A percentile compares a stretch with the other conserved stretches of the same genome.
Conservation (phyloP, 2,113 vertebrate genomes). For the Trachemys scripta region DNA sequence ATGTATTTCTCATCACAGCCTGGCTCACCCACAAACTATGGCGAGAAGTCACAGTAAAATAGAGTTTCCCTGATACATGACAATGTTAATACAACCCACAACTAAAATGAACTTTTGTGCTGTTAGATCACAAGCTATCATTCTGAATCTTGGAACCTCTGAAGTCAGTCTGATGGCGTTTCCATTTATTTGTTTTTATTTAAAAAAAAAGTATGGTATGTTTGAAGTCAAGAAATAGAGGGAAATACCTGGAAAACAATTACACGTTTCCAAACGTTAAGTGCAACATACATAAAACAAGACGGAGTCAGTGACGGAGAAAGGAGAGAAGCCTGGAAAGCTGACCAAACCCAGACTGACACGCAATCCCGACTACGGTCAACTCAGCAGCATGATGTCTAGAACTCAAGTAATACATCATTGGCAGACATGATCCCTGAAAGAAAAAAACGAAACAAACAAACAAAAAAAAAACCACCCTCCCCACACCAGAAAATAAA, state of each 20-base stretch:
- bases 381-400: constrained; percentile 69
- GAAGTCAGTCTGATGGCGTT: neutral
- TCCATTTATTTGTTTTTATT: constrained; percentile 21
- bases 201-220: constrained; percentile 10
- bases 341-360: constrained; percentile 26
- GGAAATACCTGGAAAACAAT: neutral
- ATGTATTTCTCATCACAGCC: neutral
- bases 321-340: constrained; percentile 48
- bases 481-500: neutral
- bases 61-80: neutral
- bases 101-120: neutral
- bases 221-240: constrained; percentile 36
- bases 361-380: neutral
- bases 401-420: constrained; percentile 68
- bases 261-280: neutral
- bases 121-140: neutral
- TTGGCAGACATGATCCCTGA: constrained; percentile 63
- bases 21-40: constrained; percentile 14
- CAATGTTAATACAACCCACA: neutral
- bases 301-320: neutral
- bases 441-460: constrained; percentile 18
- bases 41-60: constrained; percentile 17
- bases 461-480: neutral
- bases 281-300: constrained; percentile 50
- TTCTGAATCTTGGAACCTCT: neutral